Evolutionary conservation across 2,888 invertebrate genomes (phyloP), one percentile per base, ranked within the genome.

Genomic region (Hecatera dysodea): DNA sequence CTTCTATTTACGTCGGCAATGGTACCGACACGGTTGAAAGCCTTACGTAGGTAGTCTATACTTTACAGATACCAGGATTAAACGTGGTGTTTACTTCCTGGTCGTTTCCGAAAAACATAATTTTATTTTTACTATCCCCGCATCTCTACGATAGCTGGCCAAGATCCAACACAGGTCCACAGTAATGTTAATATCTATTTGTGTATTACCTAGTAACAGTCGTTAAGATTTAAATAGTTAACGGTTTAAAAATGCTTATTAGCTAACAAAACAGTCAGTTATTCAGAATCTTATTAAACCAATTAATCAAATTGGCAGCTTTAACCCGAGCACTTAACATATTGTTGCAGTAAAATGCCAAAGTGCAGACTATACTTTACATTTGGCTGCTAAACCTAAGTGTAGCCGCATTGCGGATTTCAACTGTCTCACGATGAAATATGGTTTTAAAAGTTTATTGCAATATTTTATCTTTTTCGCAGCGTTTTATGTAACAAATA

Each of bases 401-500:
- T 42, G 24, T 9, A 71, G 11, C 63, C 44, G 77, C 77, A 78
- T 57, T 82, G 77, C 75, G 48, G 62, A 50, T 57, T 62, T 53
- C 22, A 33, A 33, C 50, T 24, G 19, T 65, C 44, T 67, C 44
- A 22, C 11, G 48, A 17, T 73, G 56, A 80, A 52, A 78, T 59
- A 63, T 67, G 44, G 57, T 57, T 33, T 71, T 48, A 7, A 36
- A 36, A 56, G 3, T 9, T 57, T 36, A 59, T 36, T 70, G 52
- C 42, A 64, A 56, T 64, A 77, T 77, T 55, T 77, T 81, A 72
- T 79, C 64, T 70, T n/a, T 39, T 7, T 52, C 52, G 44, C 55
- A 39, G 46, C 9, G 42, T 55, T 63, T 67, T 67, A 61, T 82
- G 27, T 36, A 29, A 36, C 4, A 33, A 39, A 39, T 50, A 42